These are phyloP conservation scores for Squalus acanthias DNA, from an alignment of 2,797 vertebrate species.

Conservation along the genomic window DNA sequence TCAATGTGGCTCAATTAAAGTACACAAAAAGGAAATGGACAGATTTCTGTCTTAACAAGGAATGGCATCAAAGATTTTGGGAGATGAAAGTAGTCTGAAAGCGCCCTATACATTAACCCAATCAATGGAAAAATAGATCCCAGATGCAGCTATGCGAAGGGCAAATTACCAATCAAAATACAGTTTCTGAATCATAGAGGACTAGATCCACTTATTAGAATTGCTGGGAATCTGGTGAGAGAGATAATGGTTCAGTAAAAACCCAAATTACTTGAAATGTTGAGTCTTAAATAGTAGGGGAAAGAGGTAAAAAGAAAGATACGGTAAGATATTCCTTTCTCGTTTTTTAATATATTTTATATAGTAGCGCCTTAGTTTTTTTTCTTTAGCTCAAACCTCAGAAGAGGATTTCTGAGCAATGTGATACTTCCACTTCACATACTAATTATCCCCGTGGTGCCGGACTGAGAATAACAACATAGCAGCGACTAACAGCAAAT, in stretches of 20 bases:
- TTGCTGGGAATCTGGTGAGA: not conserved
- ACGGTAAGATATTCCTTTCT: not conserved
- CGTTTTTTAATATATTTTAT: not conserved
- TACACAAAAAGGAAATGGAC: not conserved
- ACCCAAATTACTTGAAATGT: not conserved
- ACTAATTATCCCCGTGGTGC: not conserved
- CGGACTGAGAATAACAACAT: not conserved
- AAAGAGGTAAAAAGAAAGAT: not conserved
- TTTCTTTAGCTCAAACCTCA: not conserved
- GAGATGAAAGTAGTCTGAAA: not conserved
- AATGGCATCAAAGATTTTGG: not conserved
- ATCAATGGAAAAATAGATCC: not conserved
- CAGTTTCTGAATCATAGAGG: not conserved
- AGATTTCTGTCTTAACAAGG: not conserved
- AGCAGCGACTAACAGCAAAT: not conserved
- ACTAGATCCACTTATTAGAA: not conserved
- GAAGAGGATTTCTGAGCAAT: too few species aligned
- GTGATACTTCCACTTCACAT: not conserved
- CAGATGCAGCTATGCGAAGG: not conserved
- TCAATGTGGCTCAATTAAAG: not conserved
- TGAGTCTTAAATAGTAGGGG: too few species aligned
- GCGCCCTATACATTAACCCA: not conserved
- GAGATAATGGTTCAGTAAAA: not conserved
- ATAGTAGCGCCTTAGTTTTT: not conserved
- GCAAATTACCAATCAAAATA: constrained; percentile 2